These are phyloP conservation scores for Leucophenga varia DNA, from an alignment of 1,140 invertebrate genomes.

Conservation along the genomic window DNA sequence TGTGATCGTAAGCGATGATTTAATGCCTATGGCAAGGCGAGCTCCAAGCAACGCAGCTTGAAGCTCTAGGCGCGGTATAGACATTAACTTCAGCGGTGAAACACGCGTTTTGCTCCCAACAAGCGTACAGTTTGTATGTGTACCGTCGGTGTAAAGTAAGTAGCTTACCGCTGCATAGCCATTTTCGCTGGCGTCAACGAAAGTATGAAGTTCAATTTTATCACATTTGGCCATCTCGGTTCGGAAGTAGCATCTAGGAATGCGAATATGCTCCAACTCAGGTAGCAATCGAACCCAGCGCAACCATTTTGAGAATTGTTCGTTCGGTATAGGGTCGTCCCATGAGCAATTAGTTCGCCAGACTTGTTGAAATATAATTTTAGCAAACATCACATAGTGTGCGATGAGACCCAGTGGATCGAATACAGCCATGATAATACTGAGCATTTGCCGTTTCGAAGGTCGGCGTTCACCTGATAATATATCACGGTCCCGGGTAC, in stretches of 20 bases:
- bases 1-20: slow-evolving; percentile 26
- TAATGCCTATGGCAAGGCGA: too few relatives aligned
- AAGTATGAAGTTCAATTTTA: neutral
- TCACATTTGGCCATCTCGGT: neutral
- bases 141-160: neutral
- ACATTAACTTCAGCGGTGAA: slow-evolving; percentile 38
- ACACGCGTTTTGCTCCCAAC: slow-evolving; percentile 37
- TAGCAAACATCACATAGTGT: slow-evolving; percentile 6
- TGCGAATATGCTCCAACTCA: neutral
- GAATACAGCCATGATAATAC: slow-evolving; percentile 29
- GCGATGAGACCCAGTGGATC: slow-evolving; percentile 24
- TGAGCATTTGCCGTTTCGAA: slow-evolving; percentile 7
- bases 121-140: neutral
- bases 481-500: slow-evolving; percentile 16
- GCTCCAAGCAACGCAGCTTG: slow-evolving; percentile 49
- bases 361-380: slow-evolving; percentile 27
- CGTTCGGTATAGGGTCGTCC: slow-evolving; percentile 14
- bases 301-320: neutral
- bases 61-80: slow-evolving; percentile 54
- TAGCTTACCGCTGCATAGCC: slow-evolving; percentile 7
- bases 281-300: slow-evolving; percentile 3
- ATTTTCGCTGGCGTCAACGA: too few relatives aligned
- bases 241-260: neutral
- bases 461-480: slow-evolving; percentile 9
- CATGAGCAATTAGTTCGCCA: slow-evolving; percentile 14